Evolutionary conservation across 2,888 invertebrate species (phyloP), one percentile per base, ranked within the genome.

Genomic region (Cordilura impudica): DNA sequence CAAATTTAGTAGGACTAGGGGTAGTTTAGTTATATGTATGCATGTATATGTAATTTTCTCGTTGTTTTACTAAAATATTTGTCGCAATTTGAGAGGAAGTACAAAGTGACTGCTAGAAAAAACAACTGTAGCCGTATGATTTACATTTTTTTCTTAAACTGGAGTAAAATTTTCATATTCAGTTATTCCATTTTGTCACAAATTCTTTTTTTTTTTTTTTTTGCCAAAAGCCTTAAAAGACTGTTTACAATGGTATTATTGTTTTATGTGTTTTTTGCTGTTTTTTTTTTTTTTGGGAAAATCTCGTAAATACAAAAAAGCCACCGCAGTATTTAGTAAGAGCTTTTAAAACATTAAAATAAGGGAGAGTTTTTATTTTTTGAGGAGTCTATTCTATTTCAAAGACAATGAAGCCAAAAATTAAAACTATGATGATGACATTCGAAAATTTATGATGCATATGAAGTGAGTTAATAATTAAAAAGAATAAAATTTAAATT

Each of bases 281-380:
- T 23, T 54, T 19, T 56, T 12, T 8, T n/a, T 4, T 51, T 69
- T 35, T 39, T 4, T n/a, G n/a, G n/a, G 4, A 39, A 39, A 39
- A n/a, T n/a, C n/a, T n/a, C 12, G 2, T n/a, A 4, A 10, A 39
- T 39, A 39, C n/a, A 39, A 4, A 14, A 12, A 53, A 54, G 18
- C 12, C 63, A 54, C 61, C 54, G 67, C 75, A 75, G 69, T 75
- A 63, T 69, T 75, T 69, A 56, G n/a, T 39, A 29, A 21, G 16
- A 61, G 35, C 35, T 39, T 51, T 35, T 49, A 58, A 49, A 69
- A 49, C 8, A n/a, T 7, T 2, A 54, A 54, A 58, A 21, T 5
- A 51, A 16, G 39, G 43, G 23, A 51, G 21, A 70, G 10, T 63
- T 47, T 61, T 12, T 19, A n/a, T 18, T 47, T 14, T 10, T 39